Evolutionary conservation across 2,113 vertebrate genomes (phyloP).

Genomic region (Chloropsis cyanopogon): DNA sequence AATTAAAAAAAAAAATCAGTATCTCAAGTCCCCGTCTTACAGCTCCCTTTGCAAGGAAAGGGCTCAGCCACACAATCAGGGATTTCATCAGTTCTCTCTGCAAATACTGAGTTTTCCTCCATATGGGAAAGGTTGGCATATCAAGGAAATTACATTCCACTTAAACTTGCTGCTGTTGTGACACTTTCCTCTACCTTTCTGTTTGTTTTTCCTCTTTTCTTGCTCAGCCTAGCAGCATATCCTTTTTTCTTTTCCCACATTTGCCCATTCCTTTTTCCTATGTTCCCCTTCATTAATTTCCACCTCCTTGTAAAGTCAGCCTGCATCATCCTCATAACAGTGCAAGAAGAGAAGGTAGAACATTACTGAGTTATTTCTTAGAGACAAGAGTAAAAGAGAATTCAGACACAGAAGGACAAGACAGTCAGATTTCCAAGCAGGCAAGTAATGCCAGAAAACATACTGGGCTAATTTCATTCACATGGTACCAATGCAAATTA

Average conservation of each 20-base stretch:
- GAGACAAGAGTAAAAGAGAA: neutral
- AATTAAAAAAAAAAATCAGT: fast-evolving
- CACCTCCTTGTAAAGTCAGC: neutral
- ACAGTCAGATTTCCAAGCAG: neutral
- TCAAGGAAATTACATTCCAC: neutral
- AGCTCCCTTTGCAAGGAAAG: neutral
- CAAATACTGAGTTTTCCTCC: neutral
- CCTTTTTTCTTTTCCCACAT: neutral
- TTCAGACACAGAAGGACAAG: neutral
- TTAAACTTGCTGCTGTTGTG: neutral
- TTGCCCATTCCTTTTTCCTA: neutral
- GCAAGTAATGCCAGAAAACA: neutral
- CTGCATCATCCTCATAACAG: neutral
- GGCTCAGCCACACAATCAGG: neutral
- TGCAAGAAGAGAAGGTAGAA: neutral
- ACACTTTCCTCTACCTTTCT: neutral
- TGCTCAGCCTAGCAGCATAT: neutral
- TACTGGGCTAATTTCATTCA: neutral
- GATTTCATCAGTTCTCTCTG: neutral
- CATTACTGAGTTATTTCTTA: neutral
- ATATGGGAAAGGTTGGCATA: neutral
- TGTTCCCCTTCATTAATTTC: neutral
- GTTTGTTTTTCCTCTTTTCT: neutral
- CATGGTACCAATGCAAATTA: neutral
- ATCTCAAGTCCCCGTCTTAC: neutral